Evolutionary conservation across 2,797 vertebrate genomes (phyloP).

Genomic region (Anas bernieri): DNA sequence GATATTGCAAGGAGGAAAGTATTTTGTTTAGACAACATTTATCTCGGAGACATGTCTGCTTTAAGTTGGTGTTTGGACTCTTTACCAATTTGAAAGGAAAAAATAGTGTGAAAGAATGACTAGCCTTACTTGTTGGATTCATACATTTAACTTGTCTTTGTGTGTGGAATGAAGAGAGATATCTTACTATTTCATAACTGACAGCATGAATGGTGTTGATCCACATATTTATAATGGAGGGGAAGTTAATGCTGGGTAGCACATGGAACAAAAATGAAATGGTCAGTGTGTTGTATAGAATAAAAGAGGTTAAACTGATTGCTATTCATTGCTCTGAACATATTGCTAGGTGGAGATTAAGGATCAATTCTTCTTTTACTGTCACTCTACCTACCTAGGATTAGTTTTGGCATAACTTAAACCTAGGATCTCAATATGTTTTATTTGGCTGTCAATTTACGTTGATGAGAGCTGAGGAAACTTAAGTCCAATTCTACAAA

Average conservation of each 20-base stretch:
- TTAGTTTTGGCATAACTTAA: constrained; percentile 63
- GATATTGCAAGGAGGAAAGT: constrained; percentile 12
- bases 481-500: not conserved
- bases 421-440: constrained; percentile 44
- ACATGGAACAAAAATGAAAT: constrained; percentile 53
- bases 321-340: constrained; percentile 34
- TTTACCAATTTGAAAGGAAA: constrained; percentile 9
- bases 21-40: constrained; percentile 14
- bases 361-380: constrained; percentile 48
- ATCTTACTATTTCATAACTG: constrained; percentile 30
- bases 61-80: not conserved
- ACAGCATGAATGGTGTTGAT: constrained; percentile 28
- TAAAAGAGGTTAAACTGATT: constrained; percentile 58
- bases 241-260: not conserved
- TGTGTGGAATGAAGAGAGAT: constrained; percentile 34
- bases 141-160: constrained; percentile 37
- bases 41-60: not conserved
- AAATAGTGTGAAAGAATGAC: not conserved
- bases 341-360: constrained; percentile 57
- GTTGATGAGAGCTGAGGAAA: not conserved
- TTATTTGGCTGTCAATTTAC: constrained; percentile 29
- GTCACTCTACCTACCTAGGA: constrained; percentile 4
- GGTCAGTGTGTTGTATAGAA: not conserved
- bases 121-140: not conserved
- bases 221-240: constrained; percentile 24